Base-by-base conservation (phyloP, 2,113 vertebrate species). In the Phrynosoma blainvillii region DNA sequence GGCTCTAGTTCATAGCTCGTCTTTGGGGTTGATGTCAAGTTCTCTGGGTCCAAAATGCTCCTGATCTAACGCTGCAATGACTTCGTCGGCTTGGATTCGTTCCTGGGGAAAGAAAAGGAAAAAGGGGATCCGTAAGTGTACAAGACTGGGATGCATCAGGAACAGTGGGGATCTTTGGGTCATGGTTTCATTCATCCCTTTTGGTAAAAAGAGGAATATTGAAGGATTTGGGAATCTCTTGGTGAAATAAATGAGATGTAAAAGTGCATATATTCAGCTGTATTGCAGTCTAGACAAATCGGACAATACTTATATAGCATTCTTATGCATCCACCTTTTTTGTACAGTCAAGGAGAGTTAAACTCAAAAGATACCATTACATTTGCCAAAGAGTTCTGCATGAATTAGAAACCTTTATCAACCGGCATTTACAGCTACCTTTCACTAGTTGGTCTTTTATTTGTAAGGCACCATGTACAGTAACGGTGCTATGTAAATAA, bases 71-170 rank as follows among this genome's bases (percentile, higher is more conserved):
- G 97, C 96, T 0, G 98, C 96, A 0, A 99, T 96, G 92, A 99
- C 98, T 94, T 99, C 98, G 65, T 99, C 99, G 0, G 99, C 99
- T 94, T 99, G 97, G 89, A 99, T 97, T 78, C 99, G 96, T 90
- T 99, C 99, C 99, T 99, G 94, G 2, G 89, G 84, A 2, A 89
- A 80, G 68, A 84, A 77, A 89, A 84, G 40, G 1, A 5, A 9
- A 59, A 30, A 68, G 23, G 6, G 8, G 12, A 12, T 23, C 4
- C 18, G 1, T 71, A 21, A 75, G 56, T 2, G 56, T 10, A 14
- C 9, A 18, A 54, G 42, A 2, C 5, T 14, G 21, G 23, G 11
- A 2, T 10, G 85, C 73, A 4, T 82, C 47, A 83, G 82, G 40
- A 1, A 0, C 0, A 32, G 84, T 11, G 75, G 40, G 89, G 27